A percentile compares a stretch with the other conserved stretches of the same genome.
Conservation (phyloP, 2,113 vertebrate genomes). For the Fregata magnificens region DNA sequence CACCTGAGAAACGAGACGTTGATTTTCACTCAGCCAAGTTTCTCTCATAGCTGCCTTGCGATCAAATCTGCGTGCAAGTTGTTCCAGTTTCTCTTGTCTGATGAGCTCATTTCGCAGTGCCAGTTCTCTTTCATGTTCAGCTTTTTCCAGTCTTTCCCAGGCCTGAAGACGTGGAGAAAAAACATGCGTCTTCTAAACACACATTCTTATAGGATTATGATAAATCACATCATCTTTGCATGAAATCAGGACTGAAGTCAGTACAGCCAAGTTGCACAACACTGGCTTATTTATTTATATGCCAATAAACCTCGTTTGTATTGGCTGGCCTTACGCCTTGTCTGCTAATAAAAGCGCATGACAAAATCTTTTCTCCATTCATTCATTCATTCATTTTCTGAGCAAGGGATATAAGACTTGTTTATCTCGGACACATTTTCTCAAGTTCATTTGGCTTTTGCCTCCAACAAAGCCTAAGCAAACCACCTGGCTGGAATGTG, state of each 20-base stretch:
- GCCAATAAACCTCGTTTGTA: neutral
- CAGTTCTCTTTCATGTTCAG: slow-evolving; percentile 95
- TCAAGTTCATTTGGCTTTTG: neutral
- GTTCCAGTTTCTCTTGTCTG: slow-evolving; percentile 97
- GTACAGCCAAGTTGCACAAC: neutral
- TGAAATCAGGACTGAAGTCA: neutral
- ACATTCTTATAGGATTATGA: neutral
- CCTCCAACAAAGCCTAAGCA: neutral
- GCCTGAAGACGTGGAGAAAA: slow-evolving; percentile 72
- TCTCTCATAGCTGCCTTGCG: slow-evolving; percentile 98
- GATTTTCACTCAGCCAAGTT: slow-evolving; percentile 97
- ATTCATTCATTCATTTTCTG: neutral
- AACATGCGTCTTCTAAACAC: neutral
- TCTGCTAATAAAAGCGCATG: neutral
- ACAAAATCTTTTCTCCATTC: neutral
- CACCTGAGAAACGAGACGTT: slow-evolving; percentile 95
- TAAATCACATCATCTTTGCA: neutral
- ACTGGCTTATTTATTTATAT: neutral
- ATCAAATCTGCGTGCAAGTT: slow-evolving; percentile 93
- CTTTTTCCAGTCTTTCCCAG: slow-evolving; percentile 98
- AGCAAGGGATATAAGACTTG: neutral
- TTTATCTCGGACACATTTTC: neutral
- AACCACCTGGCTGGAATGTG: neutral
- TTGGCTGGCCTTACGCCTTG: neutral
- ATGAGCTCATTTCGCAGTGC: slow-evolving; percentile 95